Conservation (phyloP, 2,888 invertebrate species). For the Teleiodes luculella region DNA sequence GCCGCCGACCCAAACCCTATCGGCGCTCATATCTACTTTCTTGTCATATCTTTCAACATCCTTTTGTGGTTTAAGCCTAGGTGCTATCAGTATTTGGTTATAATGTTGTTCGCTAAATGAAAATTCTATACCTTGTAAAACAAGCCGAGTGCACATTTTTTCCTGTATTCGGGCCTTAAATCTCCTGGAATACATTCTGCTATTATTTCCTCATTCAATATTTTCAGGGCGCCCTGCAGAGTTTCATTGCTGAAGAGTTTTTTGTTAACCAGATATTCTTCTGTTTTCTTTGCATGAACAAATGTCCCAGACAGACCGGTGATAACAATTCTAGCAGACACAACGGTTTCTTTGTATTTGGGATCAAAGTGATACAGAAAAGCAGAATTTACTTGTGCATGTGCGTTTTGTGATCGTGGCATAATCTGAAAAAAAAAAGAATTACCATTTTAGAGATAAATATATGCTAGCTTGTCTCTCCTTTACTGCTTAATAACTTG, state of each 20-base stretch:
- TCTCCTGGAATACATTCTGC: conserved; percentile 79
- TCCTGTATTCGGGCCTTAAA: conserved; percentile 79
- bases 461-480: too few relatives aligned
- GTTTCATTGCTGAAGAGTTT: conserved; percentile 64
- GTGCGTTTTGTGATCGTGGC: conserved; percentile 85
- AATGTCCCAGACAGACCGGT: conserved; percentile 77
- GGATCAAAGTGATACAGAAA: conserved; percentile 80
- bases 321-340: conserved; percentile 78
- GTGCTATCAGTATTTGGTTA: too few relatives aligned
- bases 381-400: conserved; percentile 86
- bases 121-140: conserved; percentile 80
- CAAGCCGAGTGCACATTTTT: conserved; percentile 78
- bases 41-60: too few relatives aligned
- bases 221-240: conserved; percentile 71
- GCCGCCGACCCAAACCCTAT: too few relatives aligned
- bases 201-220: conserved; percentile 77
- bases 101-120: too few relatives aligned
- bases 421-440: conserved; percentile 78
- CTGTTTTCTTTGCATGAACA: conserved; percentile 80
- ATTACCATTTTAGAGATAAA: too few relatives aligned
- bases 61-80: too few relatives aligned
- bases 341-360: conserved; percentile 34
- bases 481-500: too few relatives aligned
- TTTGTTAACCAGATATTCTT: conserved; percentile 57
- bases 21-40: too few relatives aligned